Base-by-base conservation (phyloP, 2,113 vertebrate genomes). In the Orthonyx spaldingii region DNA sequence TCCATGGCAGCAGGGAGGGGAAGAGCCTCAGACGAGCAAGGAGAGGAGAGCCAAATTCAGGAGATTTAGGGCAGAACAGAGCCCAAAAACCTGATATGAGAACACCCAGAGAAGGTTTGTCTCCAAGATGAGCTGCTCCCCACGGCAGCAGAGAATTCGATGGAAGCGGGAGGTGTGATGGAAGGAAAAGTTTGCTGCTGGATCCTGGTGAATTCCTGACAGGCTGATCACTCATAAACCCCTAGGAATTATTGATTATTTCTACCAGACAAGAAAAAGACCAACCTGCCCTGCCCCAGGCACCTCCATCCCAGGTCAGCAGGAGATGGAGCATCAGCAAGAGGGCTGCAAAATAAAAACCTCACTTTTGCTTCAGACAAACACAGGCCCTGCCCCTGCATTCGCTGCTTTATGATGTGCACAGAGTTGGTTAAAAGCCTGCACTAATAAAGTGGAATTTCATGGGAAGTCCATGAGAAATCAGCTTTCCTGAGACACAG, bases 131-230 rank as follows among this genome's bases (percentile, higher is more conserved):
- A 78, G 50, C 17, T 3, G 9, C 22, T 65, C 32, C 30, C 56
- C 11, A 6, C 0, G 0, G 7, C 16, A 27, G 52, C 13, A 49
- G 52, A 39, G 46, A 59, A 12, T 27, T 59, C 4, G 1, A 2
- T 19, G 15, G 37, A 50, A 46, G 44, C 2, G 32, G 23, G 17
- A 11, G 10, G 5, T 2, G 1, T 2, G 20, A 30, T 22, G 53
- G 49, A 39, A 77, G 28, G 47, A 56, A 83, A 23, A 41, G 5
- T 9, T 33, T 42, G 11, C 35, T 55, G 3, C 13, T 10, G 21
- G 16, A 13, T 12, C 28, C 30, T 14, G 56, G 12, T 32, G 79
- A 59, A 44, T 44, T 66, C 22, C 27, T 64, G n/a, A 27, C n/a
- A n/a, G 1, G 1, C 5, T 61, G 5, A 72, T 64, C 50, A 18